Base-by-base conservation (phyloP, 2,797 vertebrate genomes). In the Harpagifer antarcticus region DNA sequence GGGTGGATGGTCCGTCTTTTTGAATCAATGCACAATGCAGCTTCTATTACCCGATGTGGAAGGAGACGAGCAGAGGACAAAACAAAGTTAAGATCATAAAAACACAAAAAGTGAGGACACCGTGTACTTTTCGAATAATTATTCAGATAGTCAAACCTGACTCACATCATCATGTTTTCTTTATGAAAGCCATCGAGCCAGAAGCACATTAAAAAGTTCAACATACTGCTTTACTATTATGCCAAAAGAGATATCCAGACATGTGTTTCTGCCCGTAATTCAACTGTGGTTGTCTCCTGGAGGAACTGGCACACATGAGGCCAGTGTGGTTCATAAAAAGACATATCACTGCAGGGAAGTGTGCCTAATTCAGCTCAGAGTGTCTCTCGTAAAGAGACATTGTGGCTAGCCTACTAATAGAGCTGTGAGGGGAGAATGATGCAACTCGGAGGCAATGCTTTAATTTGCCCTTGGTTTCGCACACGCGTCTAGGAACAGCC, bases 371-470 rank as follows among this genome's bases (percentile, higher is more conserved):
- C 92, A 86, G 86, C 87, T 91, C 84, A 78, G 86, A 90, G 91
- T 89, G 90, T 55, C 90, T 90, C 89, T 91, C 86, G 69, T 93
- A 93, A 93, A 92, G 92, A 93, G 88, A 89, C 89, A 91, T 83
- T 89, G 92, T 84, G 90, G 93, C 87, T 90, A 90, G 93, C 93
- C 91, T 92, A 90, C 93, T 94, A 93, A 94, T 93, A 92, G 88
- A 90, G 91, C 92, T 91, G 90, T 84, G 93, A 90, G 91, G 86
- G 82, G 93, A 92, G 91, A 93, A 94, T 96, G 95, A 96, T 96
- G 95, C 95, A 96, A 96, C 93, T 90, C 82, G 52, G 88, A 92
- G 91, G 92, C 94, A 94, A 95, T 87, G 86, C 93, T 92, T 89
- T 91, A 89, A 91, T 93, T 91, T 90, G 90, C 90, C 92, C 92